Evolutionary conservation across 1,140 invertebrate genomes (phyloP), one percentile per base, ranked within the genome.

Genomic region (Tenebrio molitor): DNA sequence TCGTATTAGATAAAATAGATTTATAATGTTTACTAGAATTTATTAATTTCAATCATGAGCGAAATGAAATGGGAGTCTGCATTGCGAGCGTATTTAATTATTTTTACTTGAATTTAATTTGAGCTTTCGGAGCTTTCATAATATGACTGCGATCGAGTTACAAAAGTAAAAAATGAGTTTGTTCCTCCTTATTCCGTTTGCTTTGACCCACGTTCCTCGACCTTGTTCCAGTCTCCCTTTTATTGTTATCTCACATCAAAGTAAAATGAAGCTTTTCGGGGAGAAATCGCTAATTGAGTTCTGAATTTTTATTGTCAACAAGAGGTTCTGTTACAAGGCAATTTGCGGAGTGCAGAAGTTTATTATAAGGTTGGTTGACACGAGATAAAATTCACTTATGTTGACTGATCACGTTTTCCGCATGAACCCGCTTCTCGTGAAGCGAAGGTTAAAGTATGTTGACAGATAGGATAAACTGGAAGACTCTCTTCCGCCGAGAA

Each of bases 381-480:
- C 72, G 53, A 74, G 72, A 74, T 74, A 76, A 76, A 76, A 76
- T 73, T 76, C 74, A 73, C 74, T 76, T 76, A 76, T 73, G 74
- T 76, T 76, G 74, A 76, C 74, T 76, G 74, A 76, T 76, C 74
- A 76, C 74, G 74, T 76, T 73, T 76, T 76, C 71, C 74, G 68
- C 72, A 71, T 74, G 72, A 74, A 71, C 42, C 58, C 36, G 67
- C 34, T 74, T 76, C 39, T 50, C 65, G 53, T 62, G 73, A 63
- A 46, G 50, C 66, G 65, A 72, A 77, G 73, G 75, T 74, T 75
- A 74, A 73, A 75, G 73, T 73, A 69, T 77, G 75, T 77, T 77
- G 75, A 77, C 75, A 77, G 73, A 77, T 69, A 72, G 73, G 75
- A 77, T 77, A 77, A 77, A 77, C 75, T 72, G 75, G 58, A 63